These are phyloP conservation scores for Nasonia giraulti DNA, from an alignment of 1,140 invertebrate species.

Conservation along the genomic window DNA sequence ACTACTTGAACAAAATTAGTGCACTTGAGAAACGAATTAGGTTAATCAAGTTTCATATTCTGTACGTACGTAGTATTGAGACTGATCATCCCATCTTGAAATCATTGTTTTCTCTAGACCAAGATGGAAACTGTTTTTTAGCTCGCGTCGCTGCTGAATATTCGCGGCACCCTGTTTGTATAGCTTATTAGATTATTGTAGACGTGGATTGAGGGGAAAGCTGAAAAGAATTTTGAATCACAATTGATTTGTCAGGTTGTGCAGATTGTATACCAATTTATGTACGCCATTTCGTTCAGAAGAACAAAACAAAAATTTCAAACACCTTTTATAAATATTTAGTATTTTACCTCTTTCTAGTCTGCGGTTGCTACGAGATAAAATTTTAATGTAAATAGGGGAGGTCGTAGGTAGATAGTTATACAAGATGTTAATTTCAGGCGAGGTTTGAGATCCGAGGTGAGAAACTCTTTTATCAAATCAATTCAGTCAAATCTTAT, in stretches of 20 bases:
- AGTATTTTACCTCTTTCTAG: constrained; percentile 46
- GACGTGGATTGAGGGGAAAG: constrained; percentile 13
- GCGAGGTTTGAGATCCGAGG: not conserved
- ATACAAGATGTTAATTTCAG: constrained; percentile 21
- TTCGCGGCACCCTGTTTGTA: not conserved
- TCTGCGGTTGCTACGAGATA: constrained; percentile 29
- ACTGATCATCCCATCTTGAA: constrained; percentile 43
- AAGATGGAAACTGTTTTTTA: constrained; percentile 26
- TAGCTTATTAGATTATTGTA: constrained; percentile 41
- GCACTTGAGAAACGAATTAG: constrained; percentile 20
- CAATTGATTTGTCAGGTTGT: constrained; percentile 15
- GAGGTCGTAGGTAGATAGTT: not conserved
- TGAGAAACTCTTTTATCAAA: not conserved
- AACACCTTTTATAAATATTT: constrained; percentile 35
- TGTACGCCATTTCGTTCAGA: not conserved
- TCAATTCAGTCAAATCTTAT: not conserved
- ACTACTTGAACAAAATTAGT: constrained; percentile 17
- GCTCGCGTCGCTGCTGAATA: not conserved
- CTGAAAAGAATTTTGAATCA: not conserved
- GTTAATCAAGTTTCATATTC: constrained; percentile 27
- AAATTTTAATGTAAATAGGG: constrained; percentile 45
- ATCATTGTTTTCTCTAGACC: not conserved
- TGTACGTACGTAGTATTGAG: constrained; percentile 43
- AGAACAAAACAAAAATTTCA: not conserved
- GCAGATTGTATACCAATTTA: not conserved